Base-by-base conservation (phyloP, 1,140 invertebrate genomes). In the Metaphire vulgaris region DNA sequence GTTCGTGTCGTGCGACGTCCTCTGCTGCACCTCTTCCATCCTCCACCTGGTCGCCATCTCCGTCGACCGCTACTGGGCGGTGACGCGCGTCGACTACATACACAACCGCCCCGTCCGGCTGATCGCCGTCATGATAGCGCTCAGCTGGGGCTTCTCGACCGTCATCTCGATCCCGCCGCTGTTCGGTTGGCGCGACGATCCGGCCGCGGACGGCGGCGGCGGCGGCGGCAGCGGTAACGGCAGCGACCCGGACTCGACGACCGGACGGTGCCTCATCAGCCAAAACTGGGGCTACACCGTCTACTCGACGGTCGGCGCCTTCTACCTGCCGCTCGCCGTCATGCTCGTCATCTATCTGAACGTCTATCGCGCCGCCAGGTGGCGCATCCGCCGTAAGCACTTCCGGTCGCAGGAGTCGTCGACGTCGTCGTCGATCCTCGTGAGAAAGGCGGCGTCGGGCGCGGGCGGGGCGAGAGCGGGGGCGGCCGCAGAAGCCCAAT, bases 121-220 rank as follows among this genome's bases (percentile, higher is more conserved):
- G 80, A 97, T 99, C 81, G 91, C 93, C 77, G 89, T 90, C 29
- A 95, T 99, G 92, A 95, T 99, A 73, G 89, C 91, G 66, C 86
- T 93, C 21, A 92, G 96, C 2, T 97, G 95, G 95, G 84, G 90
- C 14, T 90, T 93, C 0, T 90, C 94, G 21, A 90, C 93, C 81
- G 84, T 94, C 1, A 93, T 97, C 16, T 95, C 93, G 77, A 90
- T 96, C 67, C 93, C 93, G 0, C 94, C 95, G 0, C 86, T 95
- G 31, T 89, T 98, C 67, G 83, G 83, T 2, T 86, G 84, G 83
- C 82, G 82, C 69, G 79, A 82, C 34, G 66, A 78, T 1, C 72
- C n/a, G n/a, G n/a, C n/a, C n/a, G n/a, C n/a, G n/a, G n/a, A n/a
- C n/a, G n/a, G n/a, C n/a, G n/a, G n/a, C n/a, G n/a, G n/a, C n/a